These are phyloP conservation scores for Ispidina lecontei DNA, from an alignment of 2,797 vertebrate species.

Conservation along the genomic window DNA sequence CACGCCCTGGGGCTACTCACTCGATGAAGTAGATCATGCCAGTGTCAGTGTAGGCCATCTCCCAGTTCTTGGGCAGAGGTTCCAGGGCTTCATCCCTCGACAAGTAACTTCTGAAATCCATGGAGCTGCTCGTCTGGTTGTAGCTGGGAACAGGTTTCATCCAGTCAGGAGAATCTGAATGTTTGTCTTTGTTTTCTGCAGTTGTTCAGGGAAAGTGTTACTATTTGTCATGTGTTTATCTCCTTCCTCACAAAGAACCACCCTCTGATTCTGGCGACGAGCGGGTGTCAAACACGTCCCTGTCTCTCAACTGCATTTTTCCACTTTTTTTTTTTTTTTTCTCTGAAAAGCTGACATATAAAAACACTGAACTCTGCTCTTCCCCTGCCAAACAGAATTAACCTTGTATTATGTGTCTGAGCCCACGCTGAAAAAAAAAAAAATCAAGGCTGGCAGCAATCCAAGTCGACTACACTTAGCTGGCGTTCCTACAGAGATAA, in stretches of 20 bases:
- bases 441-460: background rate
- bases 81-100: slow-evolving; percentile 92
- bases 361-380: slow-evolving; percentile 49
- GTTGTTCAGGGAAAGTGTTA: slow-evolving; percentile 72
- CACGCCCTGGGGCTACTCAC: slow-evolving; percentile 80
- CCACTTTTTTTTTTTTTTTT: background rate
- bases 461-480: background rate
- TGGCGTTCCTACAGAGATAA: background rate
- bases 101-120: slow-evolving; percentile 90
- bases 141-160: slow-evolving; percentile 95
- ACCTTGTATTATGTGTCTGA: background rate
- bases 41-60: slow-evolving; percentile 97
- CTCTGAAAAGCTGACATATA: slow-evolving; percentile 45
- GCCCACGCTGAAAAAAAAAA: background rate
- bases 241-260: slow-evolving; percentile 60
- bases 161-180: slow-evolving; percentile 88
- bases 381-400: slow-evolving; percentile 35
- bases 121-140: slow-evolving; percentile 89
- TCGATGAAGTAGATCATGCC: slow-evolving; percentile 99
- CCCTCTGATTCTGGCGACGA: slow-evolving; percentile 37
- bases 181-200: slow-evolving; percentile 83
- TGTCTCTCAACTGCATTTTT: slow-evolving; percentile 40
- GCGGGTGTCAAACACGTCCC: slow-evolving; percentile 8
- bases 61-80: slow-evolving; percentile 93
- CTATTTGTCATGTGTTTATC: slow-evolving; percentile 52